Percentiles rank a stretch among this genome's conserved stretches.
Evolutionary conservation across 2,888 invertebrate genomes (phyloP).

Genomic region (Lypha dubia): DNA sequence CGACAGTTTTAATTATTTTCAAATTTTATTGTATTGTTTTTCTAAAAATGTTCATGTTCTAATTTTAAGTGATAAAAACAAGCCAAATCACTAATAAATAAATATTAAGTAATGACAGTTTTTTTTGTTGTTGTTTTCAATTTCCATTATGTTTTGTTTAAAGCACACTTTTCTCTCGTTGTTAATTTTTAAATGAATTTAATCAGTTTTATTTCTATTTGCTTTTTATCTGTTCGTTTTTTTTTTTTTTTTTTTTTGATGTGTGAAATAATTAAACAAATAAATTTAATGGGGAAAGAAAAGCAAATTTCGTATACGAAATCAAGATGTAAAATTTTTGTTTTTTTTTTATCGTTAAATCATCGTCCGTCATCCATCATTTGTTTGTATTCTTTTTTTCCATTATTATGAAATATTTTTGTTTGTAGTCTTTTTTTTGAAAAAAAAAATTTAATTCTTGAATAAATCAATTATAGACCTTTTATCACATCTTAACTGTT

Average conservation of each 20-base stretch:
- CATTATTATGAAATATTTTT: background rate
- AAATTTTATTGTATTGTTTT: background rate
- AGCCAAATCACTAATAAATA: background rate
- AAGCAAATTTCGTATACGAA: conserved; percentile 15
- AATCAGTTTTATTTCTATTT: background rate
- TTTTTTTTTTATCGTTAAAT: background rate
- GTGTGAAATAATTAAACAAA: conserved; percentile 29
- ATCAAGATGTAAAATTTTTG: conserved; percentile 39
- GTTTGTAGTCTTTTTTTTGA: background rate
- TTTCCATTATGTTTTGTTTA: too few species aligned
- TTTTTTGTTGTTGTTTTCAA: too few species aligned
- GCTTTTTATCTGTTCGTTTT: background rate
- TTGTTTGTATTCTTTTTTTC: background rate
- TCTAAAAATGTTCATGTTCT: background rate
- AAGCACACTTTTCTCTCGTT: background rate
- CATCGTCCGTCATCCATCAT: conserved; percentile 6
- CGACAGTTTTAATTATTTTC: conserved; percentile 29
- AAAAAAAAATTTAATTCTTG: background rate
- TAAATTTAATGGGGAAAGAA: conserved; percentile 7
- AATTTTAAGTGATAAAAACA: background rate
- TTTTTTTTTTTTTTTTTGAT: too few species aligned
- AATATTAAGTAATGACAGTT: background rate
- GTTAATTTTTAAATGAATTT: background rate
- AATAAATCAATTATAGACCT: conserved; percentile 19
- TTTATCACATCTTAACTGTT: conserved; percentile 44